These are phyloP conservation scores for Nothocercus julius DNA, from an alignment of 2,113 vertebrate species.

Conservation along the genomic window DNA sequence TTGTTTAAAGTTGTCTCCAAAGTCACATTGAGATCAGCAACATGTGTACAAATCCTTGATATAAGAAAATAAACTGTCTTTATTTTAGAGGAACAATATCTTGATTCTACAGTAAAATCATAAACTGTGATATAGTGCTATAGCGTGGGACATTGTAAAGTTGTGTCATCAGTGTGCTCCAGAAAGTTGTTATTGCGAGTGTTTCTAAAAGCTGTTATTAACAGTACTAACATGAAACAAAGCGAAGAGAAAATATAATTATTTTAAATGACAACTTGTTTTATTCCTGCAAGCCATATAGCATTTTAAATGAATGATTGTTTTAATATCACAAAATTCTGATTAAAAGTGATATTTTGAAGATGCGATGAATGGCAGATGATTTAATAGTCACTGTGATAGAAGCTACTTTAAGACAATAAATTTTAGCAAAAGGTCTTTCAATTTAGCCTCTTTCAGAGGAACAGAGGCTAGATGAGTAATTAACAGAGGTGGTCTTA, in stretches of 20 bases:
- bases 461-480: neutral
- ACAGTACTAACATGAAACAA: neutral
- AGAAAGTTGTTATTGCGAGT: neutral
- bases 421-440: neutral
- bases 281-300: neutral
- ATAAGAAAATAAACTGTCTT: constrained; percentile 29
- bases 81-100: neutral
- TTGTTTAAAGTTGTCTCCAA: constrained; percentile 32
- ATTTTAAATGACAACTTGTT: neutral
- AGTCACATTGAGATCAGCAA: neutral
- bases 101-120: neutral
- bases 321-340: neutral
- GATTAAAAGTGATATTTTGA: neutral
- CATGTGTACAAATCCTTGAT: neutral
- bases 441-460: neutral
- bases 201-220: neutral
- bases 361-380: neutral
- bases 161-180: neutral
- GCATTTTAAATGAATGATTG: neutral
- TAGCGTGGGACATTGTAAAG: neutral
- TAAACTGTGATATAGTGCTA: neutral
- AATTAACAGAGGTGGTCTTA: neutral
- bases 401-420: neutral
- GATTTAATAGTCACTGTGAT: neutral
- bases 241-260: neutral